Conservation (phyloP, 2,888 invertebrate species). For the Parnassius smintheus region DNA sequence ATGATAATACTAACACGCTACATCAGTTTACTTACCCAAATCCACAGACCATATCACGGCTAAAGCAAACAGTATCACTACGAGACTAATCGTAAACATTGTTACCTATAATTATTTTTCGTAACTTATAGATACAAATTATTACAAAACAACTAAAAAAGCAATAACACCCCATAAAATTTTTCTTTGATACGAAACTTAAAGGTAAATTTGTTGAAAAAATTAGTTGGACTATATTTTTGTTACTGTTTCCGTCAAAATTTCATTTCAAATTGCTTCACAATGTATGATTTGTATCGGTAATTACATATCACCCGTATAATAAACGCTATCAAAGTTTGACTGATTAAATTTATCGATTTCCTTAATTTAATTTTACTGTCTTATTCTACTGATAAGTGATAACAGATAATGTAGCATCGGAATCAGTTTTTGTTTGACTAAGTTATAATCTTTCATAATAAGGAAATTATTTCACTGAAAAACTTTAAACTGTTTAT, state of each 20-base stretch:
- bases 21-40: constrained; percentile 3
- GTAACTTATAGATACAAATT: too few species aligned
- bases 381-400: background rate
- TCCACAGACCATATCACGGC: constrained; percentile 14
- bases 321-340: constrained; percentile 12
- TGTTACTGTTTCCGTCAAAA: too few species aligned
- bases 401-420: constrained; percentile 1
- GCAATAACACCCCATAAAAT: too few species aligned
- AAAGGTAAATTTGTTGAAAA: too few species aligned
- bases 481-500: too few species aligned
- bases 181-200: too few species aligned
- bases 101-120: background rate
- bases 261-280: background rate
- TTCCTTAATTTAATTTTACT: constrained; percentile 13
- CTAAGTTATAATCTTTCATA: too few species aligned
- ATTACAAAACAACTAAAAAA: too few species aligned
- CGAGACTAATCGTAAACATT: constrained; percentile 11
- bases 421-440: background rate
- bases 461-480: too few species aligned
- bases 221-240: too few species aligned
- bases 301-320: background rate
- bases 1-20: background rate
- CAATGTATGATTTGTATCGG: background rate
- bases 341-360: constrained; percentile 10
- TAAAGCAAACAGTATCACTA: constrained; percentile 1